These are phyloP conservation scores for Sialia sialis DNA, from an alignment of 2,113 vertebrate species.

Conservation along the genomic window DNA sequence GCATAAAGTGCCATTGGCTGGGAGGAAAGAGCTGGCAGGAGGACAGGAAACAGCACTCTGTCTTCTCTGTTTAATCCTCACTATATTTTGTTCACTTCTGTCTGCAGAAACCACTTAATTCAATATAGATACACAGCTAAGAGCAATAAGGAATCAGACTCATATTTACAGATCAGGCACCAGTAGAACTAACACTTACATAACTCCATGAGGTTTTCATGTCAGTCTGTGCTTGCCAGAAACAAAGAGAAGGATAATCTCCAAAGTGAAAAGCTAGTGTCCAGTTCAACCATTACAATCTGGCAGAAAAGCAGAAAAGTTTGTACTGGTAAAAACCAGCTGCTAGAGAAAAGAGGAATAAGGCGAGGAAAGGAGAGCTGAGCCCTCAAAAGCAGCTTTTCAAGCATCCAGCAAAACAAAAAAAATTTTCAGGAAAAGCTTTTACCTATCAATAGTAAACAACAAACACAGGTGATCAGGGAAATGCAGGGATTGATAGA, in stretches of 20 bases:
- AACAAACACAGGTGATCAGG: neutral
- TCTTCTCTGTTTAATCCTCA: neutral
- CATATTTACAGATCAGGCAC: neutral
- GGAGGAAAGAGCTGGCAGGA: neutral
- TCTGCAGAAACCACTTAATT: neutral
- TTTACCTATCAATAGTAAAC: slow-evolving; percentile 48
- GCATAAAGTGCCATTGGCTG: neutral
- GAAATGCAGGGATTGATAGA: slow-evolving; percentile 8
- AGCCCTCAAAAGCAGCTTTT: neutral
- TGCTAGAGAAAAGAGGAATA: neutral
- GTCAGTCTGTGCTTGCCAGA: neutral
- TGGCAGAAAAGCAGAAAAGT: slow-evolving; percentile 9
- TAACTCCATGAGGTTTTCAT: neutral
- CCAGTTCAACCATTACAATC: neutral
- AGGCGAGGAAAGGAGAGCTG: neutral
- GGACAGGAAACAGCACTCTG: neutral
- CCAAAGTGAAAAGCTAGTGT: neutral
- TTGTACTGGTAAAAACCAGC: neutral
- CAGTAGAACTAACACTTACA: neutral
- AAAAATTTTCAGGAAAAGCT: neutral
- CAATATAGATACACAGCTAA: neutral
- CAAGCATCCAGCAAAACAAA: neutral
- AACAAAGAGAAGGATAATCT: neutral
- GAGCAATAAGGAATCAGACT: neutral
- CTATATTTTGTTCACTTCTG: neutral